These are phyloP conservation scores for Tor tambroides DNA, from an alignment of 2,113 vertebrate genomes.

Conservation along the genomic window DNA sequence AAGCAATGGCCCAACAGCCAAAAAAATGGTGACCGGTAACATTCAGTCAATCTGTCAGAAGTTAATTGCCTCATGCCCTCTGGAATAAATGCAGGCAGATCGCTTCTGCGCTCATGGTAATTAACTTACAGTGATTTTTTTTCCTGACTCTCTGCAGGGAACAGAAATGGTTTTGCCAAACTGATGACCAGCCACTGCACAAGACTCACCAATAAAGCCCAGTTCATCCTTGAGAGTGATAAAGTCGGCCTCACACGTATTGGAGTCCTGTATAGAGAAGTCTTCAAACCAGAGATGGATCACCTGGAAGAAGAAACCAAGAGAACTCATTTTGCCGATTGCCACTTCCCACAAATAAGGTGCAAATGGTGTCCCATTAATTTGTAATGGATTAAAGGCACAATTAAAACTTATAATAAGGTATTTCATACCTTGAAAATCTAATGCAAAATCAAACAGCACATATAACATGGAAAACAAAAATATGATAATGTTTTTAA, in stretches of 20 bases:
- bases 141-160: background rate
- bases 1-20: background rate
- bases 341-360: background rate
- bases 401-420: background rate
- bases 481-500: slow-evolving; percentile 27
- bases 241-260: too few relatives aligned
- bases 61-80: slow-evolving; percentile 18
- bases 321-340: background rate
- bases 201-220: slow-evolving; percentile 56
- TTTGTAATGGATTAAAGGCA: background rate
- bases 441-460: background rate
- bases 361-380: background rate
- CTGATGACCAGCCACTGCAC: background rate
- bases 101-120: slow-evolving; percentile 1
- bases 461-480: background rate
- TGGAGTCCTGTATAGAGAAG: too few relatives aligned
- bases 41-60: slow-evolving; percentile 24
- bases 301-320: background rate
- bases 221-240: too few relatives aligned
- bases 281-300: too few relatives aligned
- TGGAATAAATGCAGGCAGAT: slow-evolving; percentile 14
- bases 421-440: background rate
- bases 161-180: background rate
- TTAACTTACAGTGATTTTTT: background rate
- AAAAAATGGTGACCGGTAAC: slow-evolving; percentile 11